Conservation (phyloP, 2,113 vertebrate genomes). For the Aleadryas rufinucha region DNA sequence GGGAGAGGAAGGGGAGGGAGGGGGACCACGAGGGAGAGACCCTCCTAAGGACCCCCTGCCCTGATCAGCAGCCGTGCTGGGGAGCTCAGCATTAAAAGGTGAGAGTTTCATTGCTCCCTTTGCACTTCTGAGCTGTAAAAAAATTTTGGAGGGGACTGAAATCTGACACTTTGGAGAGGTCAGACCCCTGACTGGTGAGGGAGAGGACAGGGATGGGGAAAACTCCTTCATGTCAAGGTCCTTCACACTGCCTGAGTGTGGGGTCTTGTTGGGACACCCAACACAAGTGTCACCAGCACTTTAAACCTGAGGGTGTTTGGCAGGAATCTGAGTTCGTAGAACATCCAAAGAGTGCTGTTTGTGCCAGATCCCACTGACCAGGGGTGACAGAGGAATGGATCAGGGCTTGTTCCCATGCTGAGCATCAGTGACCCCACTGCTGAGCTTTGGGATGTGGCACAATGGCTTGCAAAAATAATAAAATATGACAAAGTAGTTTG, state of each 20-base stretch:
- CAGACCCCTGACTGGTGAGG: neutral
- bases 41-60: neutral
- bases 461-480: neutral
- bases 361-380: accelerated
- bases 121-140: neutral
- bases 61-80: accelerated
- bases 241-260: accelerated
- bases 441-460: neutral
- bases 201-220: neutral
- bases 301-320: neutral
- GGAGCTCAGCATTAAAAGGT: neutral
- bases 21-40: neutral
- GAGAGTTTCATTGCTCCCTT: conserved; percentile 24
- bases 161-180: neutral
- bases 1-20: neutral
- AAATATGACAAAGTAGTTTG: neutral
- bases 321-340: neutral
- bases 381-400: no score
- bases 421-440: accelerated
- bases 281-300: accelerated
- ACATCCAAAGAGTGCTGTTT: neutral
- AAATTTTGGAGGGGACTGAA: neutral
- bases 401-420: neutral
- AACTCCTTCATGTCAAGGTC: neutral
- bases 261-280: accelerated